Percentiles rank a stretch among this genome's conserved stretches.
Evolutionary conservation across 2,888 invertebrate genomes (phyloP).

Genomic region (Leucophenga montana): DNA sequence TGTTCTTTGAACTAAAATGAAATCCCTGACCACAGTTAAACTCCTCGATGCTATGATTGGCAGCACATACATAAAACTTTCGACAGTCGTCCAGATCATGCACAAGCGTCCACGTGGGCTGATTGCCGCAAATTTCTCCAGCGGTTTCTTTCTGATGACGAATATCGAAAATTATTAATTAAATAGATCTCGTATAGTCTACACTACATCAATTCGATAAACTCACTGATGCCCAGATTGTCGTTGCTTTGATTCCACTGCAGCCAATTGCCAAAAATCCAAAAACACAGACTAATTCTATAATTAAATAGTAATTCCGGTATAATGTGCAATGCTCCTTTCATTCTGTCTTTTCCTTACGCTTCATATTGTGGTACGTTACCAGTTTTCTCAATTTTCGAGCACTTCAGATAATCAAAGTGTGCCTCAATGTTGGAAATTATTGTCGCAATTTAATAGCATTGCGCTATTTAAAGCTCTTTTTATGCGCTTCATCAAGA

Average conservation of each 20-base stretch:
- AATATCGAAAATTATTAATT: no score
- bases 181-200: no score
- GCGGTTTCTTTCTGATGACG: background rate
- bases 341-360: background rate
- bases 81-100: constrained; percentile 46
- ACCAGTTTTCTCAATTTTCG: no score
- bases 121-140: constrained; percentile 11
- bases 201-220: no score
- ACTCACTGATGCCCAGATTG: background rate
- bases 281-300: background rate
- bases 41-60: constrained; percentile 38
- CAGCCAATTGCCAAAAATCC: background rate
- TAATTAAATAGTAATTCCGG: background rate
- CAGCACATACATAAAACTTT: constrained; percentile 54
- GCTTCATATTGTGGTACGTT: background rate
- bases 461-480: background rate
- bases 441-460: background rate
- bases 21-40: constrained; percentile 47
- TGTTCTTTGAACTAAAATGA: constrained; percentile 41
- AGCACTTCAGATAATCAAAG: no score
- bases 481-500: background rate
- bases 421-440: no score
- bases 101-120: constrained; percentile 41
- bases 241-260: constrained; percentile 56
- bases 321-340: no score